Conservation (phyloP, 1,140 invertebrate genomes). For the Brachionus manjavacas region DNA sequence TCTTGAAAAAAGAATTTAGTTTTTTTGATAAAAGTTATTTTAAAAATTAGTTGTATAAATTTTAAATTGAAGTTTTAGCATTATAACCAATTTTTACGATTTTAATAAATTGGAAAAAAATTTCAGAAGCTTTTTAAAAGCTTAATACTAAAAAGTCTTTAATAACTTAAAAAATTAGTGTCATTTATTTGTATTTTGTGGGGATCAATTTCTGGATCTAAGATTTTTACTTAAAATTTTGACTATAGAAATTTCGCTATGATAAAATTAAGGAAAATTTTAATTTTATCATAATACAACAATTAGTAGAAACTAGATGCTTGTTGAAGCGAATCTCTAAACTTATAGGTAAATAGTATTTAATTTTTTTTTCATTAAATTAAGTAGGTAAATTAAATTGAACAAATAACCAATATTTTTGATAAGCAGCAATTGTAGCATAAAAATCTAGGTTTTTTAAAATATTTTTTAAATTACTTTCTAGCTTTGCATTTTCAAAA, state of each 20-base stretch:
- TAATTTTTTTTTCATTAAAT: background rate
- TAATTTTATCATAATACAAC: background rate
- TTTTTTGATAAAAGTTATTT: background rate
- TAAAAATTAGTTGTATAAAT: background rate
- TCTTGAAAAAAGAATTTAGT: background rate
- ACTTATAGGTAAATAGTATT: no score
- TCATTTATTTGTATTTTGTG: no score
- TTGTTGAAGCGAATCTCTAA: background rate
- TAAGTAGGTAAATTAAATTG: background rate
- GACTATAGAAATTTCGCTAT: background rate
- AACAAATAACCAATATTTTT: background rate
- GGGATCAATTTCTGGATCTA: no score
- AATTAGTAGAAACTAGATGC: background rate
- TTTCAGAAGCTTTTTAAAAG: no score
- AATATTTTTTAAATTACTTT: background rate
- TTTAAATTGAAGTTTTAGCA: background rate
- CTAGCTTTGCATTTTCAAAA: no score
- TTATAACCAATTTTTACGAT: background rate
- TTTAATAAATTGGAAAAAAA: no score
- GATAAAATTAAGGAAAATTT: background rate
- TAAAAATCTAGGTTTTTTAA: background rate
- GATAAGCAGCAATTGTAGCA: no score
- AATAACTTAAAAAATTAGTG: no score
- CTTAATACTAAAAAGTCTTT: no score
- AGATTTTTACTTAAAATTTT: no score